These are phyloP conservation scores for Notospermus geniculatus DNA, from an alignment of 1,140 invertebrate species.

Conservation along the genomic window DNA sequence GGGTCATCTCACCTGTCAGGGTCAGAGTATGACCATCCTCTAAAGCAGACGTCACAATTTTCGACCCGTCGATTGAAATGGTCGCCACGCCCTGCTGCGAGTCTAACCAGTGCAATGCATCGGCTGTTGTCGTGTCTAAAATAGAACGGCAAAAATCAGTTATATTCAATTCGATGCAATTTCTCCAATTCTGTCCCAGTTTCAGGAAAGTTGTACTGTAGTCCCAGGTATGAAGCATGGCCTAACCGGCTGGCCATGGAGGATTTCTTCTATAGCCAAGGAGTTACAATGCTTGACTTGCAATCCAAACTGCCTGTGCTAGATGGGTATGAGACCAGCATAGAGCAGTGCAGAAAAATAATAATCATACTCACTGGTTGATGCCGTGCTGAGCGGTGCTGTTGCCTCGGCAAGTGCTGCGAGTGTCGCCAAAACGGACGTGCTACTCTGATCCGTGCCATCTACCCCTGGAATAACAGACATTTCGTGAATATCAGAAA, in stretches of 20 bases:
- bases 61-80: constrained; percentile 69
- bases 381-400: constrained; percentile 33
- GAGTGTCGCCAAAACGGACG: constrained; percentile 55
- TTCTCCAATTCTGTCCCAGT: too few species aligned
- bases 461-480: too few species aligned
- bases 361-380: constrained; percentile 15
- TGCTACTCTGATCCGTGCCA: constrained; percentile 45
- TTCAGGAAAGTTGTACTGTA: too few species aligned
- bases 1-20: constrained; percentile 76
- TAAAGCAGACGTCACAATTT: constrained; percentile 72
- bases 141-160: not conserved
- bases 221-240: too few species aligned
- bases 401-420: constrained; percentile 57
- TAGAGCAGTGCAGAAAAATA: not conserved
- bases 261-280: too few species aligned
- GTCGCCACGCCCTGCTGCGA: constrained; percentile 74
- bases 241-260: too few species aligned
- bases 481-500: too few species aligned
- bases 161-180: constrained; percentile 20
- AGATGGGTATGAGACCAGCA: too few species aligned
- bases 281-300: too few species aligned
- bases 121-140: constrained; percentile 22
- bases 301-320: too few species aligned
- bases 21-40: constrained; percentile 77
- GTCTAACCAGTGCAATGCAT: constrained; percentile 68